A percentile compares a stretch with the other conserved stretches of the same genome.
Conservation (phyloP, 2,888 invertebrate genomes). For the Eristalinus aeneus region DNA sequence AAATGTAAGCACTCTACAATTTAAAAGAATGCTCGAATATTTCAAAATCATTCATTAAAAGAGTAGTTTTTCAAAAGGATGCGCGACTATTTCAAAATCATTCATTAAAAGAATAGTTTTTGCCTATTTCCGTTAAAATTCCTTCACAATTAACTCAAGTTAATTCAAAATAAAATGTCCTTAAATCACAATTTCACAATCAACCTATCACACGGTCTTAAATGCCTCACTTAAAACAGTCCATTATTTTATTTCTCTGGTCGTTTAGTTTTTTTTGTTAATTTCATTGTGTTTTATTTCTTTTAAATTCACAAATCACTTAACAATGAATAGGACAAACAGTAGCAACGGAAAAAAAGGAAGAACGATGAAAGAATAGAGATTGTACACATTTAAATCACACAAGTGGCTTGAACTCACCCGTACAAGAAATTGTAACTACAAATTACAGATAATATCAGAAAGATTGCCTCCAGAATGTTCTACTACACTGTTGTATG, state of each 20-base stretch:
- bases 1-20: no score
- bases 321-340: neutral
- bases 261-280: neutral
- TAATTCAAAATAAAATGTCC: neutral
- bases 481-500: slow-evolving; percentile 32
- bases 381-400: slow-evolving; percentile 10
- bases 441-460: slow-evolving; percentile 50
- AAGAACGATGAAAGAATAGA: neutral
- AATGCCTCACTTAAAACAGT: slow-evolving; percentile 44
- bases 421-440: slow-evolving; percentile 60
- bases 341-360: neutral
- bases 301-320: slow-evolving; percentile 41
- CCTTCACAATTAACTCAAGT: neutral
- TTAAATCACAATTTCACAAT: neutral
- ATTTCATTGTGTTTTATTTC: neutral
- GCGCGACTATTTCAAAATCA: no score
- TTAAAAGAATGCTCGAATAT: no score
- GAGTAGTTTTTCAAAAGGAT: no score
- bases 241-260: slow-evolving; percentile 1
- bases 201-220: slow-evolving; percentile 12
- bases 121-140: neutral
- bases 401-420: slow-evolving; percentile 59
- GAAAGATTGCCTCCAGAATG: slow-evolving; percentile 60
- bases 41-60: no score
- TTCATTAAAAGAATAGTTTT: neutral